Evolutionary conservation across 2,888 invertebrate genomes (phyloP).

Genomic region (Opisthograptis luteolata): DNA sequence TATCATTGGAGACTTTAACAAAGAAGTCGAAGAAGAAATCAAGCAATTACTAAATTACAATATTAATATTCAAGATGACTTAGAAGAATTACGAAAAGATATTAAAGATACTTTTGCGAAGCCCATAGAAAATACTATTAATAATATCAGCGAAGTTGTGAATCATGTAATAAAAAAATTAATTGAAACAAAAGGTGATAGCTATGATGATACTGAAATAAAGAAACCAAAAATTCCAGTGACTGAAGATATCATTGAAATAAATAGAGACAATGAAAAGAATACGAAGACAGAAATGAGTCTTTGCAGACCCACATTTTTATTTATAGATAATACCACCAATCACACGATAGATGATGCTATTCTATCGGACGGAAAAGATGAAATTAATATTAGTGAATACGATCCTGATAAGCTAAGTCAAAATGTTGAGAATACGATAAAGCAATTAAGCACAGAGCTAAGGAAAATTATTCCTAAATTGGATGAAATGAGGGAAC

Average conservation of each 20-base stretch:
- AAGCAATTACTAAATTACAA: constrained; percentile 78
- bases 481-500: constrained; percentile 77
- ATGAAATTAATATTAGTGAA: constrained; percentile 76
- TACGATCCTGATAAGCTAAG: constrained; percentile 71
- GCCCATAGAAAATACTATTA: constrained; percentile 79
- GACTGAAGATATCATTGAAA: constrained; percentile 52
- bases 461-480: constrained; percentile 78
- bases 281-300: constrained; percentile 73
- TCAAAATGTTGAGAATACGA: constrained; percentile 75
- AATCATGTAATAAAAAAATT: constrained; percentile 80
- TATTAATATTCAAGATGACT: constrained; percentile 75
- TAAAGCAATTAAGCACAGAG: constrained; percentile 76
- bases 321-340: constrained; percentile 67
- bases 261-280: constrained; percentile 69
- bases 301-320: constrained; percentile 76
- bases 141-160: constrained; percentile 80
- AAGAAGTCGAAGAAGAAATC: constrained; percentile 85
- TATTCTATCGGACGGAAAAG: constrained; percentile 84
- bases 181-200: constrained; percentile 69
- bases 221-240: constrained; percentile 35
- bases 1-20: constrained; percentile 84
- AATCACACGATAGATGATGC: constrained; percentile 83
- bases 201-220: constrained; percentile 48
- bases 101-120: constrained; percentile 78
- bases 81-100: constrained; percentile 77